These are phyloP conservation scores for Sycophila texana DNA, from an alignment of 2,888 invertebrate genomes.

Conservation along the genomic window DNA sequence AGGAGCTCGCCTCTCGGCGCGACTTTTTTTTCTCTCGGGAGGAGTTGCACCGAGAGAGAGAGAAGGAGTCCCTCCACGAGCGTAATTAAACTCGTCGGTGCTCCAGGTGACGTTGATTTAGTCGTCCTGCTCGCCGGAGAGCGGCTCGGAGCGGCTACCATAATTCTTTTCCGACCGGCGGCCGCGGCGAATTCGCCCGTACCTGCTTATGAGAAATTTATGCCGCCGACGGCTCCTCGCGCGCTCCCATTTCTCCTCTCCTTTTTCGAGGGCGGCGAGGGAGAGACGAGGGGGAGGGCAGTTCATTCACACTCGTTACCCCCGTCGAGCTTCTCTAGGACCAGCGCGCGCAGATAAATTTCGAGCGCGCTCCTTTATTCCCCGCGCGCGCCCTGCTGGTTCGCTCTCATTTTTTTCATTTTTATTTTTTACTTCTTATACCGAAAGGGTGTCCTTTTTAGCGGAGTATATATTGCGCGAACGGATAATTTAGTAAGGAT, in stretches of 20 bases:
- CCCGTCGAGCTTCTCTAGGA: too few relatives aligned
- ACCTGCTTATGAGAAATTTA: conserved; percentile 53
- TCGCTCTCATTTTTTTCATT: conserved; percentile 38
- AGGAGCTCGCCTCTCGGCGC: neutral
- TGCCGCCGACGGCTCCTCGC: conserved; percentile 30
- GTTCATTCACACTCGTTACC: too few relatives aligned
- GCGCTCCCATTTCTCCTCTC: neutral
- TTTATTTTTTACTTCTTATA: neutral
- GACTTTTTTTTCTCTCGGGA: neutral
- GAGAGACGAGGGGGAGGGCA: neutral
- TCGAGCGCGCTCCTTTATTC: too few relatives aligned
- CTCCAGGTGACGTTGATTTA: conserved; percentile 55
- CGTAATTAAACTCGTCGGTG: conserved; percentile 53
- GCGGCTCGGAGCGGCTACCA: conserved; percentile 22
- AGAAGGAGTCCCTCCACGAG: neutral
- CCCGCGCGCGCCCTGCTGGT: neutral
- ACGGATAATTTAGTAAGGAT: neutral
- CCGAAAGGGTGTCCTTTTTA: neutral
- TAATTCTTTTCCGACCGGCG: conserved; percentile 54
- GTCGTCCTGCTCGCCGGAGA: conserved; percentile 31
- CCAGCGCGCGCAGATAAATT: too few relatives aligned
- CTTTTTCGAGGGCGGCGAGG: too few relatives aligned
- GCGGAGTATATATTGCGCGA: too few relatives aligned
- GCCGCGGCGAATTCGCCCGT: conserved; percentile 7
- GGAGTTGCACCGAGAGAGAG: neutral